Percentiles rank a stretch among this genome's conserved stretches.
Conservation (phyloP, 2,797 vertebrate genomes). For the Atherinosoma microstoma region DNA sequence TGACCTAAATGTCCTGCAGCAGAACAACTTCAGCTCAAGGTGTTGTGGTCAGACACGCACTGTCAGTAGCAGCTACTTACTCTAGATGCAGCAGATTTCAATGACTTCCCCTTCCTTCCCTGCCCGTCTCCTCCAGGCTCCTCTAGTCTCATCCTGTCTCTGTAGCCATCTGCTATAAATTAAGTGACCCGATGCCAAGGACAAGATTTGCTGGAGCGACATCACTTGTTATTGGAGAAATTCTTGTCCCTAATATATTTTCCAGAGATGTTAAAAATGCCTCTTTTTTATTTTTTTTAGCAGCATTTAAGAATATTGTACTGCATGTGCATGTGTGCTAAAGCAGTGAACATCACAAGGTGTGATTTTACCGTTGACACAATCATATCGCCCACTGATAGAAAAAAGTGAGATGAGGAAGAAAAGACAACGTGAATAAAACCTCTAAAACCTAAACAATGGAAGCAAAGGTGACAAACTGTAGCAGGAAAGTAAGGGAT, state of each 20-base stretch:
- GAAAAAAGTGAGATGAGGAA: neutral
- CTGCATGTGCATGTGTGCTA: constrained; percentile 3
- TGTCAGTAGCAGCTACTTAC: constrained; percentile 35
- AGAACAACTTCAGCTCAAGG: constrained; percentile 53
- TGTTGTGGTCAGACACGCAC: constrained; percentile 35
- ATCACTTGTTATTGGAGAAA: constrained; percentile 31
- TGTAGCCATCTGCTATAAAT: constrained; percentile 65
- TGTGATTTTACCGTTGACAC: constrained; percentile 33
- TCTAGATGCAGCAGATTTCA: constrained; percentile 43
- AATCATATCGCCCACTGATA: constrained; percentile 17
- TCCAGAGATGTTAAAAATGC: neutral
- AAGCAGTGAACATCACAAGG: neutral
- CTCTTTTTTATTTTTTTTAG: constrained; percentile 1
- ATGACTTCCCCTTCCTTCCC: constrained; percentile 39
- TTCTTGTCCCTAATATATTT: constrained; percentile 7
- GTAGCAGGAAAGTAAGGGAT: constrained; percentile 2
- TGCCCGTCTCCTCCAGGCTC: constrained; percentile 40
- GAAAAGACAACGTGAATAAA: constrained; percentile 19
- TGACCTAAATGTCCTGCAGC: constrained; percentile 34
- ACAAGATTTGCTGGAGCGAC: constrained; percentile 51
- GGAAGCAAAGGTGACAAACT: constrained; percentile 12
- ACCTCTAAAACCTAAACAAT: constrained; percentile 17
- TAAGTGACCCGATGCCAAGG: constrained; percentile 59
- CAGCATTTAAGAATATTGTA: constrained; percentile 15
- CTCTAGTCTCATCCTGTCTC: constrained; percentile 45